Base-by-base conservation (phyloP, 1,140 invertebrate species). In the Temnothorax curvispinosus region DNA sequence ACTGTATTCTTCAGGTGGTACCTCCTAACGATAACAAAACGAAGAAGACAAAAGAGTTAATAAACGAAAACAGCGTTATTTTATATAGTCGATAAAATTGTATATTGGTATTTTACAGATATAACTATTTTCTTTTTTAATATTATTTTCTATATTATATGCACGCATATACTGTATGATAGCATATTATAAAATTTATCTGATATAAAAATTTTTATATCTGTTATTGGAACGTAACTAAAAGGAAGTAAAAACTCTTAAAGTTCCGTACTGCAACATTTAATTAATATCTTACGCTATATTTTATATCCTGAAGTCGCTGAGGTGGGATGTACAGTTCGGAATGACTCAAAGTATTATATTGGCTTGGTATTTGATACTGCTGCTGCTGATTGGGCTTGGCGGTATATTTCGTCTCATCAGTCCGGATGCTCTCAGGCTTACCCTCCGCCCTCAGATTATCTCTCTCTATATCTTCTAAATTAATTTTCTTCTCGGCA, bases 401-500 rank as follows among this genome's bases (percentile, higher is more conserved):
- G 0, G 75, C 50, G 0, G 71, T 65, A 65, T 93, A 94, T 27
- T 92, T 88, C 0, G 90, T 64, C 54, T 93, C 91, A 9, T 93
- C 86, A 8, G 88, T 13, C 8, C 81, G 87, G 7, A 75, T 54
- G 27, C 87, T 87, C 3, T 90, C 91, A 8, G 44, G 32, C 27
- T 88, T 92, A 11, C 64, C 91, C 78, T 95, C 94, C 41, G 90
- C 52, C 13, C 74, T 89, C 11, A 93, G 69, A 88, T 94, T 94
- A 87, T 95, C 94, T 54, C 89, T 92, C 35, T 95, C 94, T 18
- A 95, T 95, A 72, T 95, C 94, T 18, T 94, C 94, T 74, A 94
- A 88, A 80, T 94, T 93, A 47, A 94, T 87, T 86, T 93, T 93
- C 76, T 93, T 92, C 41, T 95, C 93, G 7, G 90, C 92, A 13